Evolutionary conservation across 2,888 invertebrate species (phyloP).

Genomic region (Adelphocoris suturalis): DNA sequence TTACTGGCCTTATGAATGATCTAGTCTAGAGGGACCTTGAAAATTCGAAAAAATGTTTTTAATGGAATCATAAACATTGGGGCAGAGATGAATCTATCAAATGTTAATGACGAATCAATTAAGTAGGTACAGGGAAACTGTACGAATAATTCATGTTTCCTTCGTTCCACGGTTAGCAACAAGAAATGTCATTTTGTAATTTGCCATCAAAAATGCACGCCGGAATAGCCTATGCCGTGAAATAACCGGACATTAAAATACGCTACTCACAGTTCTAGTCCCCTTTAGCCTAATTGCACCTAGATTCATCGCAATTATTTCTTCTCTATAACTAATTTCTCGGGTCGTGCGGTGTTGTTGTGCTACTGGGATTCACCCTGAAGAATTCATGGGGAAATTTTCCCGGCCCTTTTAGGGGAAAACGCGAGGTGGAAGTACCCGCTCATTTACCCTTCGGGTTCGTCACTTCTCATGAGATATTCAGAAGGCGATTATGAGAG

Average conservation of each 20-base stretch:
- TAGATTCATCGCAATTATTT: slow-evolving; percentile 19
- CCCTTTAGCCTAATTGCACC: neutral
- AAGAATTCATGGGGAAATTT: slow-evolving; percentile 15
- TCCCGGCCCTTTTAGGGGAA: neutral
- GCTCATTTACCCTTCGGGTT: neutral
- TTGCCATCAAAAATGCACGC: neutral
- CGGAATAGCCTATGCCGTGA: no score
- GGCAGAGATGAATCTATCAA: no score
- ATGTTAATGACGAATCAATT: no score
- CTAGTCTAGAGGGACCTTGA: no score
- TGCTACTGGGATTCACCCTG: slow-evolving; percentile 24
- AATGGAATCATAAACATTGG: no score
- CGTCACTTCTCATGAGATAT: no score
- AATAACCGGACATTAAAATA: no score
- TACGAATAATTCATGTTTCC: neutral
- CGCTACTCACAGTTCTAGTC: neutral
- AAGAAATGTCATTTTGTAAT: neutral
- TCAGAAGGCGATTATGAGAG: no score
- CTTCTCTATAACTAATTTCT: slow-evolving; percentile 17
- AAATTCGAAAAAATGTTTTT: no score
- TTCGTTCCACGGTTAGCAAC: neutral
- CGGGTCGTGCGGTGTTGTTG: slow-evolving; percentile 1
- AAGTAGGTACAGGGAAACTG: neutral
- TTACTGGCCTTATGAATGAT: no score
- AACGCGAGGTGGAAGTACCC: neutral